phyloP scores from a whole-genome alignment of 2,113 vertebrate species.

The Rhinichthys klamathensis region DNA sequence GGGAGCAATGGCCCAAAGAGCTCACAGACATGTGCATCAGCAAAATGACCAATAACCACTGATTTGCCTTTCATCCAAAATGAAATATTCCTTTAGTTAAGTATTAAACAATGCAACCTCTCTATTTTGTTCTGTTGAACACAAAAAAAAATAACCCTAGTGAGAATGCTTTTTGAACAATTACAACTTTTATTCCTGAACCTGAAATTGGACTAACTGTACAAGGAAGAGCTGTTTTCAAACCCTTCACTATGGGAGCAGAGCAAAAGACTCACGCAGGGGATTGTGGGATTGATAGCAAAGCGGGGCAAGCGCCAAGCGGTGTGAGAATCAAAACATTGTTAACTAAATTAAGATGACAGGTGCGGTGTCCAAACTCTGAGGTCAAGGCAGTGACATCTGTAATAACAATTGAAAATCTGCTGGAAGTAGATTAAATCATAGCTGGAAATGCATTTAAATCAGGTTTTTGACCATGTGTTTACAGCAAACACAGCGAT shows the following conservation, averaged over 20 bases:
- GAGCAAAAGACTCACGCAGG: background rate
- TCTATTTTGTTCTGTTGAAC: background rate
- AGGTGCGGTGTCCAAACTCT: background rate
- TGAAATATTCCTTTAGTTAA: background rate
- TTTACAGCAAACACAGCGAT: background rate
- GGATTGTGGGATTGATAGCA: background rate
- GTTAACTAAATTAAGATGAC: background rate
- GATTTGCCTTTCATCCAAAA: background rate
- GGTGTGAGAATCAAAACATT: background rate
- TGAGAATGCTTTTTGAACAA: background rate
- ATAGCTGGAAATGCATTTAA: too few relatives aligned
- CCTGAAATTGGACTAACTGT: background rate
- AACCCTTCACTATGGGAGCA: background rate
- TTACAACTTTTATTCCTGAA: background rate
- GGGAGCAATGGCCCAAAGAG: too few relatives aligned
- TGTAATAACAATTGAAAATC: background rate
- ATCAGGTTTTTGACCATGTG: background rate
- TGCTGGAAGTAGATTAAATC: background rate
- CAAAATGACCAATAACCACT: slow-evolving; percentile 14
- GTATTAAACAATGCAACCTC: background rate
- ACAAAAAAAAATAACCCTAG: background rate
- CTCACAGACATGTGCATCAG: slow-evolving; percentile 1
- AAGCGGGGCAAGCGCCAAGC: background rate
- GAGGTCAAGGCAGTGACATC: background rate
- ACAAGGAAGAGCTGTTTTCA: background rate